A percentile compares a stretch with the other conserved stretches of the same genome.
phyloP scores from a whole-genome alignment of 2,113 vertebrate genomes.

The Platichthys stellatus region DNA sequence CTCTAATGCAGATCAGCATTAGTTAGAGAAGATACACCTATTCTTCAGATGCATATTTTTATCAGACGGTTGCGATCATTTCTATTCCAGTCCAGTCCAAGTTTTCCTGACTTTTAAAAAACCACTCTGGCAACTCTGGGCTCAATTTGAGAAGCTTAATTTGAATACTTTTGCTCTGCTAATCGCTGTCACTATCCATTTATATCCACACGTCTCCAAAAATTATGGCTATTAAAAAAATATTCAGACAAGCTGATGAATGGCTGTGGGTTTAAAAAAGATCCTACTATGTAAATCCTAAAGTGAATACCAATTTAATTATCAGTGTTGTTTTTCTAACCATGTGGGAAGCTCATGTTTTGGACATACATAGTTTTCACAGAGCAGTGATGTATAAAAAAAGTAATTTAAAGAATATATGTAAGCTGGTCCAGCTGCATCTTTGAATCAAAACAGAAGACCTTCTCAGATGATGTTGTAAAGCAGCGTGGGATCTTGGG shows the following conservation, averaged over 20 bases:
- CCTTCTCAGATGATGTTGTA: background rate
- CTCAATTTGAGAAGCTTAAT: background rate
- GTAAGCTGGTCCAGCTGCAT: too few relatives aligned
- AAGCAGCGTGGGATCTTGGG: background rate
- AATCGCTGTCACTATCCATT: background rate
- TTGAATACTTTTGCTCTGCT: background rate
- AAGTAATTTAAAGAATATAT: background rate
- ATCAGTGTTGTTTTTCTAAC: background rate
- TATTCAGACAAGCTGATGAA: background rate
- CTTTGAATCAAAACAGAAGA: too few relatives aligned
- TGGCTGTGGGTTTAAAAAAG: background rate
- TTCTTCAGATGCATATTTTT: background rate
- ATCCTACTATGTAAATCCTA: background rate
- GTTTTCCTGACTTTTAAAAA: conserved; percentile 1
- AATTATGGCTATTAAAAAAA: background rate
- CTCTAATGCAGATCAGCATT: background rate
- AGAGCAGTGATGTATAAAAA: background rate
- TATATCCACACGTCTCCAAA: background rate
- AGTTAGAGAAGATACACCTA: background rate
- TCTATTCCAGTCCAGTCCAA: background rate
- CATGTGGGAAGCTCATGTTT: background rate
- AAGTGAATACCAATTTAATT: background rate
- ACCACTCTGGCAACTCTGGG: background rate
- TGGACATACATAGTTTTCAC: background rate
- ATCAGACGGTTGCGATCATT: background rate